These are phyloP conservation scores for Drosophila ercepeae DNA, from an alignment of 1,140 invertebrate species.

Conservation along the genomic window DNA sequence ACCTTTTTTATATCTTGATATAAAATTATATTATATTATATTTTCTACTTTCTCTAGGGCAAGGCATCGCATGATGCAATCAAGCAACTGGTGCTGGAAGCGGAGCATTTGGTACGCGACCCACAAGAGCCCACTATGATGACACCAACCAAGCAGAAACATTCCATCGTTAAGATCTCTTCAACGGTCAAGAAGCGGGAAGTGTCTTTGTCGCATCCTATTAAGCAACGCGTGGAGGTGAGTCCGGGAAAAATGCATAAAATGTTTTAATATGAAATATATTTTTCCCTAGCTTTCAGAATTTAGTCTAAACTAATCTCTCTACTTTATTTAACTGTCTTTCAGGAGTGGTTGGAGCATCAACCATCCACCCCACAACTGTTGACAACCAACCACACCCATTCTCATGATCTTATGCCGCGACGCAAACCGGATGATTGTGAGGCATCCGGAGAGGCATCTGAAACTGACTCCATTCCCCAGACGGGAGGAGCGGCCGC, in stretches of 20 bases:
- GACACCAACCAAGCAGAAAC: slow-evolving; percentile 83
- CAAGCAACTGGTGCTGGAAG: slow-evolving; percentile 82
- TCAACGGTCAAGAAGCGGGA: slow-evolving; percentile 82
- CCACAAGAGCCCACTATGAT: slow-evolving; percentile 75
- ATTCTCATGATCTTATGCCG: slow-evolving; percentile 31
- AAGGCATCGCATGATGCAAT: slow-evolving; percentile 84
- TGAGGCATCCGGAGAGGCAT: slow-evolving; percentile 95
- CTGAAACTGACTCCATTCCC: slow-evolving; percentile 88
- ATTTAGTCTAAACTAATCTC: no score
- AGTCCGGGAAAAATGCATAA: slow-evolving; percentile 3
- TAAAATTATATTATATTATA: background rate
- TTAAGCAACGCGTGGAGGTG: slow-evolving; percentile 81
- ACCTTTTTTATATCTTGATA: no score
- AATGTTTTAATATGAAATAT: background rate
- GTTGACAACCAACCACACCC: slow-evolving; percentile 39
- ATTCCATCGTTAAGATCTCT: slow-evolving; percentile 80
- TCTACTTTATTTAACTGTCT: background rate
- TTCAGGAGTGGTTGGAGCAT: slow-evolving; percentile 81
- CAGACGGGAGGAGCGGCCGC: slow-evolving; percentile 33
- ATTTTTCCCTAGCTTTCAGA: background rate
- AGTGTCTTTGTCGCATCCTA: slow-evolving; percentile 72
- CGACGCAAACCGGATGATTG: slow-evolving; percentile 85
- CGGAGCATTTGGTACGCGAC: slow-evolving; percentile 84
- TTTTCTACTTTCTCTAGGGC: slow-evolving; percentile 53
- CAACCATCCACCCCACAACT: slow-evolving; percentile 65